Percentiles rank a stretch among this genome's conserved stretches.
phyloP scores from a whole-genome alignment of 2,797 vertebrate species.

The Pristis pectinata region DNA sequence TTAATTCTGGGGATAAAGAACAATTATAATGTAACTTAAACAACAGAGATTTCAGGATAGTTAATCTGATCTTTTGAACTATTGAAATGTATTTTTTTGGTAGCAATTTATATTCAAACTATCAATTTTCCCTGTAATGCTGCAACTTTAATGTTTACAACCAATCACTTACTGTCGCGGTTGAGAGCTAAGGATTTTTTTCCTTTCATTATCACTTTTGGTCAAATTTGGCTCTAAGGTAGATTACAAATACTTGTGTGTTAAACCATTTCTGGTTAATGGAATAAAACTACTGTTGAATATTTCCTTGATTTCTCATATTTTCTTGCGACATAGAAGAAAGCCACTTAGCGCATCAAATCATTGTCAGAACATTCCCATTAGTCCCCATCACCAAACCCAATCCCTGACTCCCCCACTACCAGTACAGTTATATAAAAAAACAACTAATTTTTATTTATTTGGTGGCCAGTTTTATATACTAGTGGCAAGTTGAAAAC shows the following conservation, averaged over 20 bases:
- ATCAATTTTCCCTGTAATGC: too few relatives aligned
- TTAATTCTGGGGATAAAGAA: not conserved
- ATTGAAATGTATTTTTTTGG: not conserved
- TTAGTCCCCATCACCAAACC: too few relatives aligned
- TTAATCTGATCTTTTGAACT: not conserved
- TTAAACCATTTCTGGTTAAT: not conserved
- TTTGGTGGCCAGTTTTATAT: not conserved
- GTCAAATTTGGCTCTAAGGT: not conserved
- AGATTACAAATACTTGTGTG: not conserved
- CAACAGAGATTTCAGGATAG: not conserved
- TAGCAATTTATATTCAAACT: too few relatives aligned
- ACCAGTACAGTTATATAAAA: not conserved
- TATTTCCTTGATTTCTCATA: not conserved
- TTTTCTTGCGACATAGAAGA: too few relatives aligned
- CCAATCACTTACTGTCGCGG: too few relatives aligned
- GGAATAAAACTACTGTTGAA: not conserved
- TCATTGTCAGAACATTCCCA: too few relatives aligned
- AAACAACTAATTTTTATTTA: not conserved
- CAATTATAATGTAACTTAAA: not conserved
- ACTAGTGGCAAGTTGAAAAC: not conserved
- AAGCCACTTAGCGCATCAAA: too few relatives aligned
- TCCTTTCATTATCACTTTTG: not conserved
- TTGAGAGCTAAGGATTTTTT: too few relatives aligned
- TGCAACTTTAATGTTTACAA: too few relatives aligned
- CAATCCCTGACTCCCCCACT: not conserved